Percentiles rank a stretch among this genome's conserved stretches.
These are phyloP conservation scores for Saccostrea echinata DNA, from an alignment of 1,140 invertebrate species.

Conservation along the genomic window DNA sequence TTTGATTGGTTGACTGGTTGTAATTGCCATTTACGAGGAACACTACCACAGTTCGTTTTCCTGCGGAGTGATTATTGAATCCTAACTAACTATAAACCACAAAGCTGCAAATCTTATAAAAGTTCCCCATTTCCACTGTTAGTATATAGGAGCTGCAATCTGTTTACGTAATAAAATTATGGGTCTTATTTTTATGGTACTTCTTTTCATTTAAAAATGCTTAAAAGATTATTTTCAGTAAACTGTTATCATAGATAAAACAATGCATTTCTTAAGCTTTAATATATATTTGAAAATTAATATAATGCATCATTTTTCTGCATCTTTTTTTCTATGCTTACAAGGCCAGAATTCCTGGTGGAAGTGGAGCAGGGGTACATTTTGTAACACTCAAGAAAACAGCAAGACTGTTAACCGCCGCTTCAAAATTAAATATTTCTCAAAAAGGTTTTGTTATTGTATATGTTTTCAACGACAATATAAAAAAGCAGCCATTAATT, in stretches of 20 bases:
- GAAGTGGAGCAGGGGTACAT: neutral
- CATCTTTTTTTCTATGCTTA: too few species aligned
- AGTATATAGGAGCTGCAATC: too few species aligned
- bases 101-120: too few species aligned
- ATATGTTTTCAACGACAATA: neutral
- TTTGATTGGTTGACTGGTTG: neutral
- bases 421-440: neutral
- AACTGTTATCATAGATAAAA: too few species aligned
- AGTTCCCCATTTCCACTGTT: too few species aligned
- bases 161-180: too few species aligned
- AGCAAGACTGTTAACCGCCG: neutral
- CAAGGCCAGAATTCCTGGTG: too few species aligned
- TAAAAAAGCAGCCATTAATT: conserved; percentile 4
- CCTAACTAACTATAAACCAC: neutral
- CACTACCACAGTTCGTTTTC: neutral
- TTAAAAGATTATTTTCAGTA: too few species aligned
- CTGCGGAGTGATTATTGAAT: neutral
- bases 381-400: neutral
- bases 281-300: neutral
- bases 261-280: neutral
- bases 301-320: too few species aligned
- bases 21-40: neutral
- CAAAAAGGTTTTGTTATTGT: neutral
- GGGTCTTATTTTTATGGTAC: too few species aligned
- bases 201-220: too few species aligned